Evolutionary conservation across 1,140 invertebrate genomes (phyloP), one percentile per base, ranked within the genome.

Genomic region (Micrasema minimum): DNA sequence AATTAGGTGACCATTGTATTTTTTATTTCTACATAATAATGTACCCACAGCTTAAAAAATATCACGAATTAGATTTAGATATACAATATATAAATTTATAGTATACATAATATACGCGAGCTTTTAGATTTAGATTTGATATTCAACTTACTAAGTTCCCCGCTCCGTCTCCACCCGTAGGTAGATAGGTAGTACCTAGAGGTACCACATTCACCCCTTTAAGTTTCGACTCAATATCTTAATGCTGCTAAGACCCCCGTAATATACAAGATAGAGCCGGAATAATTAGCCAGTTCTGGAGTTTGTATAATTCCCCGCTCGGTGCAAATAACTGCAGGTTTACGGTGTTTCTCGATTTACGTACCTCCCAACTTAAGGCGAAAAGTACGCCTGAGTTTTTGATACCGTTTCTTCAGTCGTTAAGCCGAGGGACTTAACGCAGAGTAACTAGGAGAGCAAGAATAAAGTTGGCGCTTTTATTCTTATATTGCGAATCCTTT

Each of bases 141-240:
- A n/a, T 10, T 61, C 55, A 10, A 35, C 43, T 51, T 61, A 59
- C 45, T 69, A 16, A 35, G 9, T 16, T 2, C 55, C 55, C 4
- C 18, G 37, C 20, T 18, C 38, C 35, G 16, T 7, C 7, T 31
- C n/a, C 22, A 18, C 5, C 6, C 46, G 18, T 7, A 20, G 46
- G 18, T 48, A 48, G 16, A 10, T 16, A 14, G n/a, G 43, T 5
- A 45, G 43, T 20, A 20, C 20, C 16, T n/a, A n/a, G 22, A 22
- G 18, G 35, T 61, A 53, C 55, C 26, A 26, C 41, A n/a, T 66
- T 50, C 41, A 66, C 62, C 65, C 65, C 48, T 72, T 72, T 48
- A 48, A 38, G 55, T 45, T 45, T 53, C 38, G 55, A 74, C 72
- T 74, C 72, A 74, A 74, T 74, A 74, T 74, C 72, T 74, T 74